phyloP scores from a whole-genome alignment of 2,888 invertebrate genomes.

The Flabesymbios commensalis region DNA sequence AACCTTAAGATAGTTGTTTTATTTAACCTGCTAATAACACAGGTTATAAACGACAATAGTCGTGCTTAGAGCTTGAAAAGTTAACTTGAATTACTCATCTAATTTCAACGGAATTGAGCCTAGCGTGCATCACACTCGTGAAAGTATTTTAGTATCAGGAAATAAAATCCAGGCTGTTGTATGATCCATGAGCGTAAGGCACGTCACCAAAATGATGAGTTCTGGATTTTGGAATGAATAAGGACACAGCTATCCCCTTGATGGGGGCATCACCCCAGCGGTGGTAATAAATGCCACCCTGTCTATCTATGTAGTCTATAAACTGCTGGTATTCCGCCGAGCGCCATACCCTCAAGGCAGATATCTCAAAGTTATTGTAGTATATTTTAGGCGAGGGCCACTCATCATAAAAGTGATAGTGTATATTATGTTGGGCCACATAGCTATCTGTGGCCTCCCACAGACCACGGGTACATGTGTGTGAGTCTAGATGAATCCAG shows the following conservation, averaged over 20 bases:
- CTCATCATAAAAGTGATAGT: conserved; percentile 16
- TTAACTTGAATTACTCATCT: too few species aligned
- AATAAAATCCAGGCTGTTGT: too few species aligned
- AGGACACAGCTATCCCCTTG: conserved; percentile 29
- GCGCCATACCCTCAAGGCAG: conserved; percentile 24
- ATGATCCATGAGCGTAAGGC: conserved; percentile 18
- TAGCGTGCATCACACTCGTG: too few species aligned
- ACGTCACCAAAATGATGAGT: conserved; percentile 26
- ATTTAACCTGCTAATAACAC: too few species aligned
- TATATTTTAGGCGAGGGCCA: conserved; percentile 26
- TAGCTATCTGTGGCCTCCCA: conserved; percentile 28
- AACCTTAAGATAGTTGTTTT: too few species aligned
- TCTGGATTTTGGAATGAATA: conserved; percentile 25
- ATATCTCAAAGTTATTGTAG: conserved; percentile 38
- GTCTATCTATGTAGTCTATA: conserved; percentile 22
- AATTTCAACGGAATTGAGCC: too few species aligned
- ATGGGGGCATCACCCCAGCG: conserved; percentile 39
- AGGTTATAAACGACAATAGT: too few species aligned
- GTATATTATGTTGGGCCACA: conserved; percentile 12
- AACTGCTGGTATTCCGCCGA: conserved; percentile 23
- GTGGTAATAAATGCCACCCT: conserved; percentile 35
- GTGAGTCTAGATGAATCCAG: conserved; percentile 17
- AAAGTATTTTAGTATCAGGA: too few species aligned
- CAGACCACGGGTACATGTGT: conserved; percentile 20
- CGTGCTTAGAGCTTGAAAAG: too few species aligned